Percentiles rank a stretch among this genome's conserved stretches.
phyloP scores from a whole-genome alignment of 2,888 invertebrate species.

The Macrosiphum euphorbiae region DNA sequence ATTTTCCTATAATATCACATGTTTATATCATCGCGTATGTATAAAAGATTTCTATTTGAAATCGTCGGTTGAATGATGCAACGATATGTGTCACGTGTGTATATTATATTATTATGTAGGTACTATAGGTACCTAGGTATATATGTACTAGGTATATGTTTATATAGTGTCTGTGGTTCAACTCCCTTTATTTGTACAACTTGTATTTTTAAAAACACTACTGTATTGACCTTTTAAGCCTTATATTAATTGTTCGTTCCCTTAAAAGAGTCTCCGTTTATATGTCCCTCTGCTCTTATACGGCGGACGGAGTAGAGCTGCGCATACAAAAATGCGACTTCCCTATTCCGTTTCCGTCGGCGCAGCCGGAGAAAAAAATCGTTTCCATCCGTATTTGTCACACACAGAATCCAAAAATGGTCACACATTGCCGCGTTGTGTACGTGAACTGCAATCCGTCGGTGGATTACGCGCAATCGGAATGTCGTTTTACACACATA shows the following conservation, averaged over 20 bases:
- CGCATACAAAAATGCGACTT: conserved; percentile 59
- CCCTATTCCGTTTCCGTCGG: conserved; percentile 53
- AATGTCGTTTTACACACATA: conserved; percentile 59
- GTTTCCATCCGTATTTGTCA: conserved; percentile 56
- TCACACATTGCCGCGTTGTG: conserved; percentile 34
- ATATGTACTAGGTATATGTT: conserved; percentile 1
- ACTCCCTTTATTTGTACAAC: conserved; percentile 49
- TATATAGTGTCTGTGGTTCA: neutral
- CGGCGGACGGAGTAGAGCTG: neutral
- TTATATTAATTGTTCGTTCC: conserved; percentile 54
- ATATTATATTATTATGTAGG: neutral
- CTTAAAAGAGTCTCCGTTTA: conserved; percentile 10
- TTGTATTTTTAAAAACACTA: conserved; percentile 28
- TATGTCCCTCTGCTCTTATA: conserved; percentile 6
- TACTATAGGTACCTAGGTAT: neutral
- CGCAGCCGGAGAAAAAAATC: conserved; percentile 37
- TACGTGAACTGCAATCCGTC: conserved; percentile 60
- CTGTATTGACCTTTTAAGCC: conserved; percentile 47
- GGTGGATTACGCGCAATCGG: conserved; percentile 42
- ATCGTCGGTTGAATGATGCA: conserved; percentile 48
- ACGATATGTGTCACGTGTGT: conserved; percentile 27
- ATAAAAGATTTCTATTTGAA: conserved; percentile 49
- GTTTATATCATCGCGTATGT: neutral
- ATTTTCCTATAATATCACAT: neutral
- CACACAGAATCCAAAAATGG: conserved; percentile 60